Evolutionary conservation across 1,140 invertebrate species (phyloP).

Genomic region (Battus philenor): DNA sequence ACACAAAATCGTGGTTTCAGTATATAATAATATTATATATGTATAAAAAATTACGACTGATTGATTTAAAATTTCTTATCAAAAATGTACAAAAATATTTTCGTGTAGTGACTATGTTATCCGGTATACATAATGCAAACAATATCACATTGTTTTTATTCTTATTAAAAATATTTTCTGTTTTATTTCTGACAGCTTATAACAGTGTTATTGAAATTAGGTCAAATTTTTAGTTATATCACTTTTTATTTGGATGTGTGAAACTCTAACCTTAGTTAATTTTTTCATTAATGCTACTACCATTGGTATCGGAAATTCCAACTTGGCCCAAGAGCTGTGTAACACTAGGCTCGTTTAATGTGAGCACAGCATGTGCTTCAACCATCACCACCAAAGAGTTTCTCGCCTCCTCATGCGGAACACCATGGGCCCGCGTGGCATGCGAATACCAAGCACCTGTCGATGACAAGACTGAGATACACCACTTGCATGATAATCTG

Average conservation of each 20-base stretch:
- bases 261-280: conserved; percentile 21
- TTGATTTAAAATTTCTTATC: too few relatives aligned
- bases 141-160: too few relatives aligned
- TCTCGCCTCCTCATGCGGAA: conserved; percentile 77
- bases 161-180: too few relatives aligned
- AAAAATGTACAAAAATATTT: too few relatives aligned
- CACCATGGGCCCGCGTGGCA: conserved; percentile 76
- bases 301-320: conserved; percentile 39
- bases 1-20: too few relatives aligned
- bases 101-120: too few relatives aligned
- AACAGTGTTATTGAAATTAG: not conserved
- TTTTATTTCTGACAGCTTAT: not conserved
- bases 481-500: conserved; percentile 79
- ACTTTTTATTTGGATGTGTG: too few relatives aligned
- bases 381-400: conserved; percentile 79
- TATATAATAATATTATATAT: too few relatives aligned
- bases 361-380: conserved; percentile 79
- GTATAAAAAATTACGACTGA: too few relatives aligned
- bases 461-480: conserved; percentile 72
- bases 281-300: conserved; percentile 33
- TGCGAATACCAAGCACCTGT: conserved; percentile 79
- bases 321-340: conserved; percentile 58
- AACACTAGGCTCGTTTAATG: conserved; percentile 63
- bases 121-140: too few relatives aligned
- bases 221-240: not conserved